Evolutionary conservation across 2,888 invertebrate species (phyloP), one percentile per base, ranked within the genome.

Genomic region (Drosophila mimica): DNA sequence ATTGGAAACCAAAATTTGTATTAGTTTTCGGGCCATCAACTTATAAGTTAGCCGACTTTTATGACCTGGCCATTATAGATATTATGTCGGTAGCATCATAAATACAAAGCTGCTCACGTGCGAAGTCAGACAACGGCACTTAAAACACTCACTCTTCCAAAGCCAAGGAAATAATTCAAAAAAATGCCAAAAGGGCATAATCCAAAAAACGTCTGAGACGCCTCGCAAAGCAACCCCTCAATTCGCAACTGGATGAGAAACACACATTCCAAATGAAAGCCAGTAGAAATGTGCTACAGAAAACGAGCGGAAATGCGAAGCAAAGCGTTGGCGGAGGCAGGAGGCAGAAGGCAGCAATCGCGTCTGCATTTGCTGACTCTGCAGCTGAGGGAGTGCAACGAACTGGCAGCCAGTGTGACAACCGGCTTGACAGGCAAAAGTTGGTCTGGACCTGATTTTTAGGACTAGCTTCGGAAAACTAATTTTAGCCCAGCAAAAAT

Each of bases 141-240:
- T 65, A 49, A 63, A 67, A 38, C 40, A 48, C 59, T 43, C 36
- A 28, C 57, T 57, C 54, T 76, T 78, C 74, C 57, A 67, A 56
- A 76, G 76, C 78, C 71, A 70, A 66, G 73, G 79, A 84, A 84
- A 85, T 87, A 83, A 85, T 84, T 87, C 87, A 78, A 60, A 85
- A 85, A 87, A 85, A 87, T 85, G 87, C 87, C 85, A 87, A 87
- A 85, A 87, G 85, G 85, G 87, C 85, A 87, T 78, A 84, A 81
- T 84, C 84, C 72, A 77, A 72, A 70, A 73, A 69, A 77, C 63
- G 83, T 86, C 83, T 83, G 76, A 83, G 86, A 69, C 70, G 80
- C 74, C 66, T 52, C 52, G 70, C 67, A 82, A 68, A 81, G 74
- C 82, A 86, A 84, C 86, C 83, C 86, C 82, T 79, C 69, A 74